A percentile compares a stretch with the other conserved stretches of the same genome.
Evolutionary conservation across 2,888 invertebrate species (phyloP).

Genomic region (Syritta pipiens): DNA sequence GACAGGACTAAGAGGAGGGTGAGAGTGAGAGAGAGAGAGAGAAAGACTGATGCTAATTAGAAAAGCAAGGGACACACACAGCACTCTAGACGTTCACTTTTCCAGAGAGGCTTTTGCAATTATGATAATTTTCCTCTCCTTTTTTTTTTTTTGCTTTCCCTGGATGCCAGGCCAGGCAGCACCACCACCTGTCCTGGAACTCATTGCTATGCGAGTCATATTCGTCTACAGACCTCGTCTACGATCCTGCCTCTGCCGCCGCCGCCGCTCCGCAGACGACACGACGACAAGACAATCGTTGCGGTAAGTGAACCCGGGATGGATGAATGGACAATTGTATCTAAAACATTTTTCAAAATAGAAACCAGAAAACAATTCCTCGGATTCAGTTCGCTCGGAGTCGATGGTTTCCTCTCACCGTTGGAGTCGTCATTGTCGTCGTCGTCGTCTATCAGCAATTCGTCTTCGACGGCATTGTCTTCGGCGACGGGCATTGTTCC

Average conservation of each 20-base stretch:
- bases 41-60: constrained; percentile 48
- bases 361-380: constrained; percentile 32
- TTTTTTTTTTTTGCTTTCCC: neutral
- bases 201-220: constrained; percentile 62
- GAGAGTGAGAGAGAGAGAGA: no score
- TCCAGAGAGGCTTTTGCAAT: constrained; percentile 26
- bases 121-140: constrained; percentile 63
- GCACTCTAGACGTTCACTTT: constrained; percentile 33
- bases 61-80: constrained; percentile 39
- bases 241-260: no score
- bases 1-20: no score
- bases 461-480: constrained; percentile 49
- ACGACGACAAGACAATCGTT: constrained; percentile 30
- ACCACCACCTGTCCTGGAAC: constrained; percentile 53
- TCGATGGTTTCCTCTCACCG: constrained; percentile 7
- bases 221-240: no score
- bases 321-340: constrained; percentile 53
- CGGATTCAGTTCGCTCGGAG: constrained; percentile 7
- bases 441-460: constrained; percentile 56
- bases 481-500: constrained; percentile 38
- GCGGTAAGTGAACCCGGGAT: constrained; percentile 52
- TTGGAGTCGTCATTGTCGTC: constrained; percentile 30
- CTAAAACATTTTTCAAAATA: constrained; percentile 27
- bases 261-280: constrained; percentile 1
- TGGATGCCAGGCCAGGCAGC: no score